phyloP scores from a whole-genome alignment of 2,888 invertebrate genomes.

The Drosophila limbata region DNA sequence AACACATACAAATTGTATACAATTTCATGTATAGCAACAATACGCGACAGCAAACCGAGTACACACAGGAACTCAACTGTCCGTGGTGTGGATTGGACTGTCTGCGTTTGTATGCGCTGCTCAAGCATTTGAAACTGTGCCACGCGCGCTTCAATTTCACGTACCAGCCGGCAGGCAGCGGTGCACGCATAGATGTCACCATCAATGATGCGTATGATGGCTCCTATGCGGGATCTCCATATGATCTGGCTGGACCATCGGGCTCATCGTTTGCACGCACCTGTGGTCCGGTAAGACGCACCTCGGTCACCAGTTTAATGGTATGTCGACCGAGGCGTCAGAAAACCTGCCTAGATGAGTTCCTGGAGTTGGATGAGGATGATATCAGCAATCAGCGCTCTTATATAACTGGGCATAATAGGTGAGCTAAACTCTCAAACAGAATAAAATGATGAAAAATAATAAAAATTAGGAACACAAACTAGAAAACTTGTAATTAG shows the following conservation, averaged over 20 bases:
- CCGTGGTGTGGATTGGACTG: conserved; percentile 98
- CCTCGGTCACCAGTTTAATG: conserved; percentile 88
- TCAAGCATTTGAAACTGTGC: conserved; percentile 97
- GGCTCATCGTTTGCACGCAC: conserved; percentile 90
- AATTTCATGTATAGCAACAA: conserved; percentile 98
- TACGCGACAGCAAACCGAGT: conserved; percentile 97
- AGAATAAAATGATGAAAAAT: not conserved
- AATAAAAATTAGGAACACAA: not conserved
- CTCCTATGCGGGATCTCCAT: conserved; percentile 96
- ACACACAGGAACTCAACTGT: conserved; percentile 96
- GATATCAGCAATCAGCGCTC: conserved; percentile 94
- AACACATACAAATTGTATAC: conserved; percentile 94
- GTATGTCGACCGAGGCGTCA: conserved; percentile 87
- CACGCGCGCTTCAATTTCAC: conserved; percentile 97
- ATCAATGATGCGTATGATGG: conserved; percentile 98
- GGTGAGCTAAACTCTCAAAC: conserved; percentile 86
- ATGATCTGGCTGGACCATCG: conserved; percentile 92
- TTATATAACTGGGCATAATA: conserved; percentile 95
- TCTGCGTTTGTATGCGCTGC: conserved; percentile 92
- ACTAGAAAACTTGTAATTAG: not conserved
- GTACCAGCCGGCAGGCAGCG: conserved; percentile 87
- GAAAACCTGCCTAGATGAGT: conserved; percentile 91
- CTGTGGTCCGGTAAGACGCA: conserved; percentile 88
- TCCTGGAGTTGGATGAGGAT: conserved; percentile 94
- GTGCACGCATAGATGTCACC: conserved; percentile 96